phyloP scores from a whole-genome alignment of 2,797 vertebrate genomes.

The Ciconia nigra region DNA sequence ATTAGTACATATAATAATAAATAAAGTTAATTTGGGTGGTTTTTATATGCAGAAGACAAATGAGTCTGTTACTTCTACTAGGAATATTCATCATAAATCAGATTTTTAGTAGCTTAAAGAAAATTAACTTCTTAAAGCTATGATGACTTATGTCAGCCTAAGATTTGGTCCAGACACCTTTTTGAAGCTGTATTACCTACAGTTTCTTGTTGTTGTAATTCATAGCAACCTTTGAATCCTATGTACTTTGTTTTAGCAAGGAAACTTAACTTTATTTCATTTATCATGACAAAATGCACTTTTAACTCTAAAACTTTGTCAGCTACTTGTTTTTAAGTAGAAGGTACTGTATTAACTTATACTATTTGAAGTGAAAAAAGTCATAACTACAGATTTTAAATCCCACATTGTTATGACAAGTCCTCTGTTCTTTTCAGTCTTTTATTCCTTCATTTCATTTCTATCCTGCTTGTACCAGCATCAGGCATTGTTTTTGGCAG shows the following conservation, averaged over 20 bases:
- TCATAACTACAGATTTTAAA: slow-evolving; percentile 33
- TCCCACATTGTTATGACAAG: slow-evolving; percentile 28
- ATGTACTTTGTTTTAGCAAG: not conserved
- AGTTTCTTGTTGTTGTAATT: not conserved
- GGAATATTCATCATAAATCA: not conserved
- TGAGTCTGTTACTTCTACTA: not conserved
- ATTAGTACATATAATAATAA: not conserved
- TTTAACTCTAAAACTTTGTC: not conserved
- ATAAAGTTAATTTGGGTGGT: not conserved
- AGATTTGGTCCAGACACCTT: not conserved
- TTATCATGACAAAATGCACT: not conserved
- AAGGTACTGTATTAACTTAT: not conserved
- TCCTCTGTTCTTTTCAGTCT: not conserved
- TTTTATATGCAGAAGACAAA: not conserved
- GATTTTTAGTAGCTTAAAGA: slow-evolving; percentile 3
- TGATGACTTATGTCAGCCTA: not conserved
- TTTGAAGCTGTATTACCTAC: not conserved
- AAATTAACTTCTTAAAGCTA: slow-evolving; percentile 3
- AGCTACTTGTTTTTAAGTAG: not conserved
- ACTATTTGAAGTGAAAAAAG: not conserved
- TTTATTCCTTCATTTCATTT: not conserved
- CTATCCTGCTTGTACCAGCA: not conserved
- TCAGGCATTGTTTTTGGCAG: not conserved
- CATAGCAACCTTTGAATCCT: not conserved
- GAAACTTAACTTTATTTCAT: not conserved